Conservation (phyloP, 2,797 vertebrate species). For the Chrysolophus pictus region DNA sequence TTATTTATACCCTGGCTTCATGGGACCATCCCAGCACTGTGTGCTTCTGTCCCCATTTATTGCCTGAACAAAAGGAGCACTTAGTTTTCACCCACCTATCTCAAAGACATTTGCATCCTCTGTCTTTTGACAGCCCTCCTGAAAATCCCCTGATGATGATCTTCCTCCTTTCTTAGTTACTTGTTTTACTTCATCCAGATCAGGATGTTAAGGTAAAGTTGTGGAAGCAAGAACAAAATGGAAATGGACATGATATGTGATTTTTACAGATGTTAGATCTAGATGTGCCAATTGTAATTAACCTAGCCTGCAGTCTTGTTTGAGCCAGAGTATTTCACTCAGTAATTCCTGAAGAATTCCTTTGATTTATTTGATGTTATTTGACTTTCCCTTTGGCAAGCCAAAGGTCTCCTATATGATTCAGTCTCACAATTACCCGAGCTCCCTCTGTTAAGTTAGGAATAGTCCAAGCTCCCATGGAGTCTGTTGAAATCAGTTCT, state of each 20-base stretch:
- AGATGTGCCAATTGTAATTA: neutral
- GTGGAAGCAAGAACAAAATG: neutral
- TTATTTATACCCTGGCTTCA: neutral
- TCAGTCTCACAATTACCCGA: slow-evolving; percentile 60
- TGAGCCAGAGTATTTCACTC: slow-evolving; percentile 19
- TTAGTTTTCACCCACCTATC: neutral
- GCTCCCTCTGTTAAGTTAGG: slow-evolving; percentile 22
- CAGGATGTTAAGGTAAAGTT: neutral
- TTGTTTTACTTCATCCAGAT: neutral
- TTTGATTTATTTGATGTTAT: slow-evolving; percentile 65
- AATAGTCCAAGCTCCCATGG: slow-evolving; percentile 33
- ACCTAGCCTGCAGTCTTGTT: slow-evolving; percentile 13
- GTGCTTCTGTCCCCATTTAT: neutral
- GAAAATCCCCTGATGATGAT: neutral
- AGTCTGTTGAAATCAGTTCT: slow-evolving; percentile 55
- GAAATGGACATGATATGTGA: neutral
- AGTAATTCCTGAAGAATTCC: slow-evolving; percentile 50
- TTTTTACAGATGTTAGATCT: slow-evolving; percentile 11
- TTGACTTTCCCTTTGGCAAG: slow-evolving; percentile 54
- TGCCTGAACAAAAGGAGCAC: neutral
- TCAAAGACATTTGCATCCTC: neutral
- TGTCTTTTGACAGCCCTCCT: neutral
- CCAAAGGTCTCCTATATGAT: slow-evolving; percentile 20
- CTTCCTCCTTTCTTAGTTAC: neutral
- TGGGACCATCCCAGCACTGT: neutral